Evolutionary conservation across 2,888 invertebrate species (phyloP).

Genomic region (Seladonia tumulorum): DNA sequence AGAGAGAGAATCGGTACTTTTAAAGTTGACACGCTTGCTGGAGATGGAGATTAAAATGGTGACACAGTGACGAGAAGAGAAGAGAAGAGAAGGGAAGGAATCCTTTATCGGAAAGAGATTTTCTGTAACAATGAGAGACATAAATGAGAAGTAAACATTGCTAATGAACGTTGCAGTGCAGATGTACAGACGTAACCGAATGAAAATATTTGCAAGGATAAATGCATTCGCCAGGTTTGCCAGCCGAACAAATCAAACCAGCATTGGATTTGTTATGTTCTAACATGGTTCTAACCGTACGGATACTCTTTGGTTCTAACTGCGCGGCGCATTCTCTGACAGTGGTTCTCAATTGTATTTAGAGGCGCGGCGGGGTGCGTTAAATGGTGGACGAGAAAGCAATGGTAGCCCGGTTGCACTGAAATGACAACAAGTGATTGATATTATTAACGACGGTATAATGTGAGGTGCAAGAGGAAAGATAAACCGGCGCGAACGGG

Average conservation of each 20-base stretch:
- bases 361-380: neutral
- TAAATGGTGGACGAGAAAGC: conserved; percentile 32
- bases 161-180: no score
- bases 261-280: neutral
- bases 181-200: neutral
- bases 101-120: neutral
- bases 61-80: neutral
- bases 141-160: neutral
- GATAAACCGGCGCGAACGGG: conserved; percentile 66
- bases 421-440: conserved; percentile 79
- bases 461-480: conserved; percentile 70
- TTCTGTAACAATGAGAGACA: neutral
- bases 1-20: neutral
- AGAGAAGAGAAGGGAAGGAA: neutral
- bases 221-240: neutral
- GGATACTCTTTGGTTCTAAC: neutral
- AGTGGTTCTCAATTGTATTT: conserved; percentile 34
- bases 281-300: neutral
- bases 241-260: neutral
- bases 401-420: conserved; percentile 54
- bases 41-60: neutral
- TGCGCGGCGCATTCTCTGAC: conserved; percentile 19
- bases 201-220: neutral
- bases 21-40: neutral
- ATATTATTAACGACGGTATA: conserved; percentile 76